Evolutionary conservation across 2,888 invertebrate genomes (phyloP), one percentile per base, ranked within the genome.

Genomic region (Hirtodrosophila cameraria): DNA sequence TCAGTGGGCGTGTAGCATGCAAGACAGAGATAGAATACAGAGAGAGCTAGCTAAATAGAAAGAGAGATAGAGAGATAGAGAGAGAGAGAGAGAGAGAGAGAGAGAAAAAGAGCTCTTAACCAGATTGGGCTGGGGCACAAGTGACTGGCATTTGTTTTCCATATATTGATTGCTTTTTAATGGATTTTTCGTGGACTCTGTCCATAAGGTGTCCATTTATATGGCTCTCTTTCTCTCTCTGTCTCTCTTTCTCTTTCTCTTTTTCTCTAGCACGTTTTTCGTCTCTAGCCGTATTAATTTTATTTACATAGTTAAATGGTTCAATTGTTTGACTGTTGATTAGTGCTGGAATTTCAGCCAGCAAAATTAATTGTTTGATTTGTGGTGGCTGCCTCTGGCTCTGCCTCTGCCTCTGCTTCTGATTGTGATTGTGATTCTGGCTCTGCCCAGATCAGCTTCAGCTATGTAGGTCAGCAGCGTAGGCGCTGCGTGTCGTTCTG

Each of bases 281-380:
- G 31, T 41, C 57, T 43, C 39, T 59, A 57, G 60, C 60, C 46
- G 73, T 69, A 67, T 80, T 75, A 69, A 80, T 83, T 83, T 75
- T 82, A 83, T 82, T 82, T 82, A 86, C 82, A 83, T 82, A 86
- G 82, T 85, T 86, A 82, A 82, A 82, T 82, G 82, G 83, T 86
- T 82, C 73, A 82, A 83, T 86, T 82, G 83, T 86, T 82, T 82
- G 81, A 71, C 81, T 82, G 82, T 82, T 82, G 82, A 85, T 82
- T 82, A 77, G 75, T 78, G 82, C 77, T 80, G 81, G 80, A 81
- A 81, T 78, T 84, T 80, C 82, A 75, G 79, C 68, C 82, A 78
- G 78, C 69, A 52, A 81, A 81, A 80, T 84, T 84, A 80, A 80
- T 80, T 80, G 80, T 80, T 80, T 84, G 80, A 80, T 80, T 80